Base-by-base conservation (phyloP, 2,888 invertebrate genomes). In the Agonum fuliginosum region DNA sequence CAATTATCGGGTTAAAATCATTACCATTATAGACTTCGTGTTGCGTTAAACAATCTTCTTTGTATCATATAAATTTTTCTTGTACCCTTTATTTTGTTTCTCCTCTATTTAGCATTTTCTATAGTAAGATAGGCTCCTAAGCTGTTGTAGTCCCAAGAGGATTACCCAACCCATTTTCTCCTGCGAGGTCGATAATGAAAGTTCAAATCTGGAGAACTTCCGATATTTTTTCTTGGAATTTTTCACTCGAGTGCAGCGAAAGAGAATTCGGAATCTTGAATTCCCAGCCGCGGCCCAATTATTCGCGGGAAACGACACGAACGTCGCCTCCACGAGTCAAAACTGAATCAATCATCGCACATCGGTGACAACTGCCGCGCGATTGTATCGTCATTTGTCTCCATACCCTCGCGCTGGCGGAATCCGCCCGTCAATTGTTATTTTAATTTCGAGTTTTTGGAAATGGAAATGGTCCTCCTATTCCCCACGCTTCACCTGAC, bases 381-480 rank as follows among this genome's bases (percentile, higher is more conserved):
- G 75, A 75, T 75, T 67, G 75, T 75, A 75, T 75, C 75, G 20
- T 75, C 75, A 75, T 75, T 75, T 75, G 75, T 75, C 75, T 74
- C 12, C 30, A 17, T 24, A 14, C 62, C 22, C 5, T 27, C 30
- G 19, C 6, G 37, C 58, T 62, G 58, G 10, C n/a, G 10, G 58
- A 62, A 62, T 12, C 46, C 3, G 17, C 8, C 3, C 22, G 24
- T 30, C 58, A 30, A 62, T 62, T 62, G 58, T 62, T 62, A 62
- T 62, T 30, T 54, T 54, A 54, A 54, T 54, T 54, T 54, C 20
- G 24, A 37, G n/a, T 37, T 37, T 37, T 37, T 3, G 2, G n/a
- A 1, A 37, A 3, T n/a, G 10, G n/a, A 37, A 37, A 37, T n/a
- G n/a, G n/a, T n/a, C n/a, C n/a, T n/a, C n/a, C n/a, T n/a, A n/a